Evolutionary conservation across 2,113 vertebrate genomes (phyloP), one percentile per base, ranked within the genome.

Genomic region (Corydoras maculifer): DNA sequence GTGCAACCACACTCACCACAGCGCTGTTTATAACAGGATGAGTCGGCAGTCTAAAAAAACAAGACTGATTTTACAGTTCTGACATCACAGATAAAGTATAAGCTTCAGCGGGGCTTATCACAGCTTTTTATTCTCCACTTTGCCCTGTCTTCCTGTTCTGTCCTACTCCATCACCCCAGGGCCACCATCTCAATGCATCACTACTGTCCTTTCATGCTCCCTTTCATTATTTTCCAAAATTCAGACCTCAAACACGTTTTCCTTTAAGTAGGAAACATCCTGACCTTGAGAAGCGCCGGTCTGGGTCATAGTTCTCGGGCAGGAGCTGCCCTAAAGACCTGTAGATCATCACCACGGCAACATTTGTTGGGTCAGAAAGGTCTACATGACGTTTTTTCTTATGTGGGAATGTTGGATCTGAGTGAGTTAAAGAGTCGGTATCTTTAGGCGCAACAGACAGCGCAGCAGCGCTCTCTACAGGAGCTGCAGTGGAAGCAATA

Each of bases 1-100:
- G 84, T 71, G 92, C 68, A 10, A 84, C 78, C 5, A 89, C 77
- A 55, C 91, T 95, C 77, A 94, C 89, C 12, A 95, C 87, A 0
- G 93, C 89, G 0, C 90, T 93, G 82, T 95, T 95, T 67, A 95
- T 94, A 79, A 94, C 73, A 0, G 93, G 93, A 18, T 90, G 89
- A 77, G 80, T 87, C 2, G 93, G 93, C 78, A 94, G 80, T 55
- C 93, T 95, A 66, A 29, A 59, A 18, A 76, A n/a, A 55, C 72
- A 8, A 32, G 25, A 14, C 64, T 15, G 62, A 51, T 13, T 11
- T 50, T 11, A 11, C 25, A 62, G 15, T 13, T 29, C 10, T 14
- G 50, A 30, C 51, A 53, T 10, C 13, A 53, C 18, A 11, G 5
- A 48, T 4, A 6, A 30, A 0, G 9, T 5, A 8, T 7, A 48